Conservation (phyloP, 2,888 invertebrate genomes). For the Crossocerus cetratus region DNA sequence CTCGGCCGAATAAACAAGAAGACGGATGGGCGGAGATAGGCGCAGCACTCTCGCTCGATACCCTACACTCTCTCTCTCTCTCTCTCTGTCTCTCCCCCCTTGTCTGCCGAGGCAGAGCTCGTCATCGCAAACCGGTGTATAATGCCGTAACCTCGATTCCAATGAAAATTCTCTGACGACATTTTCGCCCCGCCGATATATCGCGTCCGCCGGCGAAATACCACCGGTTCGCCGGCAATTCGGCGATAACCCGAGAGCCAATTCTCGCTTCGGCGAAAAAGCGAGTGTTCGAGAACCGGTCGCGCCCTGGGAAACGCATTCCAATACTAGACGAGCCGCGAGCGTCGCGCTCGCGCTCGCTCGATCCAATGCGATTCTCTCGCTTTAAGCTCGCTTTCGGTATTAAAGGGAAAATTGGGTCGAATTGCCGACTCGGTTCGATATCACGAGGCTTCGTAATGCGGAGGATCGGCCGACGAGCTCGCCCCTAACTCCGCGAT, state of each 20-base stretch:
- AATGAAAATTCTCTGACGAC: slow-evolving; percentile 52
- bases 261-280: not conserved
- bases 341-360: not conserved
- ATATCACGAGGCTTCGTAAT: slow-evolving; percentile 39
- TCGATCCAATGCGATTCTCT: not conserved
- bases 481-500: slow-evolving; percentile 26
- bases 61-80: too few species aligned
- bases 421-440: slow-evolving; percentile 29
- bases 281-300: not conserved
- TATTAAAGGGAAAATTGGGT: slow-evolving; percentile 42
- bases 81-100: too few species aligned
- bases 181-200: slow-evolving; percentile 27
- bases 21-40: slow-evolving; percentile 21
- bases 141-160: slow-evolving; percentile 54
- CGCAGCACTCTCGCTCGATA: slow-evolving; percentile 12
- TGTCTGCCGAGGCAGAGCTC: not conserved
- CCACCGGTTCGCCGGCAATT: slow-evolving; percentile 16
- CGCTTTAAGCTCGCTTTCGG: not conserved
- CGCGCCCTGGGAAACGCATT: slow-evolving; percentile 1
- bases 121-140: slow-evolving; percentile 30
- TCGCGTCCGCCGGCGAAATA: slow-evolving; percentile 38
- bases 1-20: slow-evolving; percentile 24
- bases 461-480: not conserved
- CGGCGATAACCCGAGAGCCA: not conserved
- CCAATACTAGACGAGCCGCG: not conserved